Conservation (phyloP, 2,888 invertebrate species). For the Hydraecia micacea region DNA sequence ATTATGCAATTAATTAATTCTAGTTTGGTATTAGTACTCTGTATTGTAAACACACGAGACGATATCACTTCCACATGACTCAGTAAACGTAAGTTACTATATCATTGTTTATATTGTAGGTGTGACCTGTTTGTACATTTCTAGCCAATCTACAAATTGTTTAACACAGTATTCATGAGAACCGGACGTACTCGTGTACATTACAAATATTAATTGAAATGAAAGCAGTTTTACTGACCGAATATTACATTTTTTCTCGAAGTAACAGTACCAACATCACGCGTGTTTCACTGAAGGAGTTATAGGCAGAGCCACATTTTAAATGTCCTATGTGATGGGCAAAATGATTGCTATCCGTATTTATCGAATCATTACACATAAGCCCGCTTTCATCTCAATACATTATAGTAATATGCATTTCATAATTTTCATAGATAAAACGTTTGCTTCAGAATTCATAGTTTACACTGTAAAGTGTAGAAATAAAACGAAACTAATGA, state of each 20-base stretch:
- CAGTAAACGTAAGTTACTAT: constrained; percentile 5
- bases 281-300: not conserved
- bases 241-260: not conserved
- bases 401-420: not conserved
- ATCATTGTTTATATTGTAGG: not conserved
- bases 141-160: constrained; percentile 17
- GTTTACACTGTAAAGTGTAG: constrained; percentile 22
- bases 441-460: constrained; percentile 12
- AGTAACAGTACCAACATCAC: not conserved
- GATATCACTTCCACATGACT: constrained; percentile 17
- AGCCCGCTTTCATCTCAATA: constrained; percentile 39
- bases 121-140: constrained; percentile 51
- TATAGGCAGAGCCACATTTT: not conserved
- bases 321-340: not conserved
- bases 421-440: constrained; percentile 1
- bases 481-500: constrained; percentile 13
- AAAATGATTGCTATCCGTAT: not conserved
- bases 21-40: constrained; percentile 48
- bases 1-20: constrained; percentile 3
- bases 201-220: constrained; percentile 11
- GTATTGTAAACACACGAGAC: constrained; percentile 28
- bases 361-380: not conserved
- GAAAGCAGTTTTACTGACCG: constrained; percentile 19
- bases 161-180: constrained; percentile 1
- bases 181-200: not conserved